Percentiles rank a stretch among this genome's conserved stretches.
Conservation (phyloP, 2,797 vertebrate species). For the Echeneis naucrates region DNA sequence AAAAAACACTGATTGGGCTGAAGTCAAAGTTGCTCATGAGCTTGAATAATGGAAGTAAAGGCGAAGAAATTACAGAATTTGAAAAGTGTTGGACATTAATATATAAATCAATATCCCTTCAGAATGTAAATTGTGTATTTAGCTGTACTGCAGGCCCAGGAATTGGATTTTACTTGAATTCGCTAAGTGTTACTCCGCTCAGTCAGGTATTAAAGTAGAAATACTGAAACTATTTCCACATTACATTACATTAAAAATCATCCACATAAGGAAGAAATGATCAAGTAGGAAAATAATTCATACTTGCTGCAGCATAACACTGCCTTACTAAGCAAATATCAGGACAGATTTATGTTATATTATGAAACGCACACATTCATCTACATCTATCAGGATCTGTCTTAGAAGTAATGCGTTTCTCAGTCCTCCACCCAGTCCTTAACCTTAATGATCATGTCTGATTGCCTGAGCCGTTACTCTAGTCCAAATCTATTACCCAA, state of each 20-base stretch:
- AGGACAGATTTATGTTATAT: slow-evolving; percentile 40
- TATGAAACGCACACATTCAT: not conserved
- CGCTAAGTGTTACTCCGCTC: not conserved
- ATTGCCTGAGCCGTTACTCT: too few relatives aligned
- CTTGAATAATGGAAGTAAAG: not conserved
- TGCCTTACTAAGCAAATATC: slow-evolving; percentile 22
- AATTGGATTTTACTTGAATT: slow-evolving; percentile 3
- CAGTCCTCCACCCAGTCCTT: too few relatives aligned
- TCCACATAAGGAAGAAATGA: slow-evolving; percentile 6
- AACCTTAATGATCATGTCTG: too few relatives aligned
- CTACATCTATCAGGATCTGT: too few relatives aligned
- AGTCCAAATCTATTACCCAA: too few relatives aligned
- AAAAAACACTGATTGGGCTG: not conserved
- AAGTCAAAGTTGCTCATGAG: not conserved
- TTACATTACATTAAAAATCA: slow-evolving; percentile 1
- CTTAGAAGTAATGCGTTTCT: too few relatives aligned
- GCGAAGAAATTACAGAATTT: slow-evolving; percentile 7
- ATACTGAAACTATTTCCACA: not conserved
- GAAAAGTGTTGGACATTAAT: not conserved
- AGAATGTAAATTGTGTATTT: not conserved
- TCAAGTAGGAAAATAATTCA: slow-evolving; percentile 6
- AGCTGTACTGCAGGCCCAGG: not conserved
- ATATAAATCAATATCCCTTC: not conserved
- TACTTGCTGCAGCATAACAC: slow-evolving; percentile 2
- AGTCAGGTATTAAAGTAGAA: slow-evolving; percentile 11